Evolutionary conservation across 2,113 vertebrate species (phyloP).

Genomic region (Toxotes chatareus): DNA sequence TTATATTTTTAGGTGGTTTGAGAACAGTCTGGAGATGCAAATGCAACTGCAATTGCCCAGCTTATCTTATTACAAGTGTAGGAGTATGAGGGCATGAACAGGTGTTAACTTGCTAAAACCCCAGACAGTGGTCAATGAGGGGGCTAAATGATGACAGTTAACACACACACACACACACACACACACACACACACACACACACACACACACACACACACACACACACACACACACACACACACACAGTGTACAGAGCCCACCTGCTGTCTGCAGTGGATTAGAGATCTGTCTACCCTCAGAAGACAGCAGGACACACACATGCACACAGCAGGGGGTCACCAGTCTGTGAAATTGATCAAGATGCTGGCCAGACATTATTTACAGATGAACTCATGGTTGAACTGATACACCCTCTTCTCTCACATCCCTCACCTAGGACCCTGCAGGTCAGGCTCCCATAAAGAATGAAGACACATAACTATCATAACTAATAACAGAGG

Average conservation of each 20-base stretch:
- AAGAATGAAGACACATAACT: background rate
- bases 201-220: too few species aligned
- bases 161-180: constrained; percentile 52
- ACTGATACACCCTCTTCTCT: constrained; percentile 8
- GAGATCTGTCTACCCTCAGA: constrained; percentile 70
- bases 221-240: constrained; percentile 30
- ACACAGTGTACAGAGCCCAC: constrained; percentile 51
- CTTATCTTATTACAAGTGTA: constrained; percentile 45
- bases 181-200: constrained; percentile 27
- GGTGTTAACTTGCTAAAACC: constrained; percentile 73
- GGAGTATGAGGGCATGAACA: constrained; percentile 73
- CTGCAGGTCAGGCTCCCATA: background rate
- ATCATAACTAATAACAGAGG: background rate
- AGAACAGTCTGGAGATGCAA: background rate
- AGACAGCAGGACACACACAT: constrained; percentile 76
- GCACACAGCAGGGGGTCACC: constrained; percentile 39
- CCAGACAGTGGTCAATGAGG: constrained; percentile 66
- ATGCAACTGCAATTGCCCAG: constrained; percentile 1
- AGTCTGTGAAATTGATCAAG: constrained; percentile 78
- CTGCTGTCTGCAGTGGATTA: constrained; percentile 81
- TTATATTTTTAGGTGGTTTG: background rate
- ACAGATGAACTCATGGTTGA: constrained; percentile 31
- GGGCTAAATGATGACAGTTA: constrained; percentile 67
- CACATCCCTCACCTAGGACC: background rate
- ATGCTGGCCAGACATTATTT: constrained; percentile 60